These are phyloP conservation scores for Mesorhabditis belari DNA, from an alignment of 2,888 invertebrate species.

Conservation along the genomic window DNA sequence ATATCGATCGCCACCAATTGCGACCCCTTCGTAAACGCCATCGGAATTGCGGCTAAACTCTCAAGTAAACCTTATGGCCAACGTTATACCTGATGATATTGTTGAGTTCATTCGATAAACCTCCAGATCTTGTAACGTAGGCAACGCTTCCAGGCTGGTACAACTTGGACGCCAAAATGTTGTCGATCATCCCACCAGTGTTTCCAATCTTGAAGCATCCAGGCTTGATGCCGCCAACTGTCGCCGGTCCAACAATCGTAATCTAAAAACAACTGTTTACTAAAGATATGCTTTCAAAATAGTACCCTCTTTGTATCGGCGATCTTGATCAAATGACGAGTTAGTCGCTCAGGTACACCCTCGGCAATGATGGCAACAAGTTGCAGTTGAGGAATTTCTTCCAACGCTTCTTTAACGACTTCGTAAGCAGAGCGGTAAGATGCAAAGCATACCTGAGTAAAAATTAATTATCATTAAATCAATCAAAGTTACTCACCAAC, in stretches of 20 bases:
- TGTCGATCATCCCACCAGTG: constrained; percentile 99
- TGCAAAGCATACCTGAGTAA: constrained; percentile 85
- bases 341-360: constrained; percentile 97
- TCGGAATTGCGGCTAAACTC: constrained; percentile 85
- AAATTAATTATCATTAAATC: too few relatives aligned
- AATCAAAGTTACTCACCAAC: too few relatives aligned
- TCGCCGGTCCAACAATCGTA: constrained; percentile 70
- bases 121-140: constrained; percentile 94
- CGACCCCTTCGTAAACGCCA: constrained; percentile 73
- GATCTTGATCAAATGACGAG: too few relatives aligned
- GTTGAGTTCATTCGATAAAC: constrained; percentile 98
- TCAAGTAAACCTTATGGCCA: too few relatives aligned
- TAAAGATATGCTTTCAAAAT: constrained; percentile 69
- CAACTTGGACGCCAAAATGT: constrained; percentile 89
- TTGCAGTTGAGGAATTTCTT: constrained; percentile 75
- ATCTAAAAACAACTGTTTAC: constrained; percentile 74
- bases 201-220: constrained; percentile 95
- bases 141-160: constrained; percentile 93
- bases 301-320: constrained; percentile 66
- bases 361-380: constrained; percentile 97
- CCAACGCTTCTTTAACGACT: constrained; percentile 85
- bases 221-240: constrained; percentile 88
- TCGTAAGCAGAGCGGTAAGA: constrained; percentile 94
- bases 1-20: constrained; percentile 91
- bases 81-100: constrained; percentile 96